A percentile compares a stretch with the other conserved stretches of the same genome.
Evolutionary conservation across 2,888 invertebrate genomes (phyloP).

Genomic region (Catocala nupta): DNA sequence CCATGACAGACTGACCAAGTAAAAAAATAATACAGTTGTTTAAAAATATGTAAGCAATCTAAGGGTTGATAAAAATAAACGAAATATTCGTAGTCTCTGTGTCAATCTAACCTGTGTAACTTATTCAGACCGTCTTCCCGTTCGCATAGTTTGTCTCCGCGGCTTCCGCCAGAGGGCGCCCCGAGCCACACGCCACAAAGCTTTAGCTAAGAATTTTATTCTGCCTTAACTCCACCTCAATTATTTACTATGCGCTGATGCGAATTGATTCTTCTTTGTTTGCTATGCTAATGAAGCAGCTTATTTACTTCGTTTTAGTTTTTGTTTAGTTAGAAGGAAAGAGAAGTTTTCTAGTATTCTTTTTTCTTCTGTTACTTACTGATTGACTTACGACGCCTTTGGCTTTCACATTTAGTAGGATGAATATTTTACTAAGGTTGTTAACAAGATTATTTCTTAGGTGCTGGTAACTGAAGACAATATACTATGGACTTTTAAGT

Average conservation of each 20-base stretch:
- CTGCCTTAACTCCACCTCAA: slow-evolving; percentile 46
- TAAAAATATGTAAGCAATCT: no score
- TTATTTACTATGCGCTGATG: slow-evolving; percentile 43
- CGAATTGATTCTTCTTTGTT: slow-evolving; percentile 50
- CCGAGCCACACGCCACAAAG: slow-evolving; percentile 45
- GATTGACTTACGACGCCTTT: no score
- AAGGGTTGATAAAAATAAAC: no score
- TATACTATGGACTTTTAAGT: no score
- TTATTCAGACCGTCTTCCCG: slow-evolving; percentile 65
- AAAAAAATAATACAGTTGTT: no score
- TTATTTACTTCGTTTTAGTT: background rate
- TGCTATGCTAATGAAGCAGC: slow-evolving; percentile 36
- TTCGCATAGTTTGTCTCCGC: slow-evolving; percentile 67
- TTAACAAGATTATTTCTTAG: no score
- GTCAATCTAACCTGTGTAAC: slow-evolving; percentile 53
- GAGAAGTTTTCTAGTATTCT: slow-evolving; percentile 1
- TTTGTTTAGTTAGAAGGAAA: slow-evolving; percentile 10
- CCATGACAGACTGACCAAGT: no score
- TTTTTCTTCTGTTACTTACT: background rate
- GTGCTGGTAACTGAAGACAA: no score
- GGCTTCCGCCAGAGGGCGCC: slow-evolving; percentile 59
- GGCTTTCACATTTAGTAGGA: no score
- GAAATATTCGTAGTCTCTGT: slow-evolving; percentile 30
- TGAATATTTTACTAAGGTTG: no score
- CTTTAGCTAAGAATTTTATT: slow-evolving; percentile 66